These are phyloP conservation scores for Cranoglanis bouderius DNA, from an alignment of 2,113 vertebrate genomes.

Conservation along the genomic window DNA sequence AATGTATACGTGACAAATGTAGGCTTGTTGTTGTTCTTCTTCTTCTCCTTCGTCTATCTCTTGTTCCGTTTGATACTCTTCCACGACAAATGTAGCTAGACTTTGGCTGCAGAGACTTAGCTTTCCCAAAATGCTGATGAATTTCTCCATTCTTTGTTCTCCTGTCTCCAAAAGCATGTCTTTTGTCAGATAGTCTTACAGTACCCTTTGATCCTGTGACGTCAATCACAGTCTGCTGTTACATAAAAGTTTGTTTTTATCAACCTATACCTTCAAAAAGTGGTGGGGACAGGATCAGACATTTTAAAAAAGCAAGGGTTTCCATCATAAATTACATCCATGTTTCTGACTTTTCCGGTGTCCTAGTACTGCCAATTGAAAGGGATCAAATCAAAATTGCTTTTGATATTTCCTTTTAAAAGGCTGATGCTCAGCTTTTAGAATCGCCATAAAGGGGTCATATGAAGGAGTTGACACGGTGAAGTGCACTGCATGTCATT, in stretches of 20 bases:
- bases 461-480: constrained; percentile 30
- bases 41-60: background rate
- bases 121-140: background rate
- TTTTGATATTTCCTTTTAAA: constrained; percentile 16
- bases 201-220: background rate
- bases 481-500: constrained; percentile 38
- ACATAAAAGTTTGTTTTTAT: background rate
- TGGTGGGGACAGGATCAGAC: background rate
- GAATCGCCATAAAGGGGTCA: constrained; percentile 35
- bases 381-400: background rate
- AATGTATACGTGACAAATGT: background rate
- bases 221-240: background rate
- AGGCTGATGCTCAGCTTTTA: background rate
- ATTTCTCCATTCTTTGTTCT: background rate
- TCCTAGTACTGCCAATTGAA: background rate
- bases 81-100: too few relatives aligned
- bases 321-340: background rate
- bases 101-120: background rate
- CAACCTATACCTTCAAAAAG: background rate
- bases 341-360: background rate
- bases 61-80: background rate
- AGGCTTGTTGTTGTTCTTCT: too few relatives aligned
- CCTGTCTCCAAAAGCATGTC: background rate
- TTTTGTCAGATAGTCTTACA: background rate
- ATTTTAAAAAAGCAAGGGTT: background rate